Evolutionary conservation across 2,888 invertebrate species (phyloP), one percentile per base, ranked within the genome.

Genomic region (Dromius quadrimaculatus): DNA sequence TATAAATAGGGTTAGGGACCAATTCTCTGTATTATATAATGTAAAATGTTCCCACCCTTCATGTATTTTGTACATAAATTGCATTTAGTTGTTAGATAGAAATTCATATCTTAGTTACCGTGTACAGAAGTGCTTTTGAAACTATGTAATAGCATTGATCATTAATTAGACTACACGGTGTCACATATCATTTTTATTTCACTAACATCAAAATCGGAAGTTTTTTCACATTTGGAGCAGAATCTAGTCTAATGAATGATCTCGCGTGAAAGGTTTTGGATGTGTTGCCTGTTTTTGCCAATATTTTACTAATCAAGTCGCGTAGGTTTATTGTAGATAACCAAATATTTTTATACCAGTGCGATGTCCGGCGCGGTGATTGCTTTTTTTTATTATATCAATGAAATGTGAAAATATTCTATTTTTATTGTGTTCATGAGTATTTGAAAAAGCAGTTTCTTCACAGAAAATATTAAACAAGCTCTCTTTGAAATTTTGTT

Each of bases 1-100:
- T 50, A 74, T 71, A 72, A 70, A 74, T 77, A 76, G 76, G 78
- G 77, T 76, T 78, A 77, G 79, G 80, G 79, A 79, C 79, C 79
- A 79, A 79, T 74, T 73, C 38, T 41, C 45, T 66, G 57, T 45
- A 47, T 61, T 38, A 23, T 61, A 62, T 57, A 38, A 63, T 15
- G n/a, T 47, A 23, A 45, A 47, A 45, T 59, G 68, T 68, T 68
- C 68, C 68, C 68, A 68, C 68, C 68, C 68, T 68, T 43, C 45
- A 43, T 68, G n/a, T 57, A 68, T 28, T 45, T 28, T 64, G 64
- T 64, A 64, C 22, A 64, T 66, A 47, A 45, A 63, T 32, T 47
- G 34, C 47, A 64, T 64, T 64, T 64, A 64, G 64, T 64, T 47
- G 17, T 17, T 64, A 64, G 20, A 17, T 61, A 38, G 19, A 68